These are phyloP conservation scores for Chydorus sphaericus DNA, from an alignment of 2,888 invertebrate species.

Conservation along the genomic window DNA sequence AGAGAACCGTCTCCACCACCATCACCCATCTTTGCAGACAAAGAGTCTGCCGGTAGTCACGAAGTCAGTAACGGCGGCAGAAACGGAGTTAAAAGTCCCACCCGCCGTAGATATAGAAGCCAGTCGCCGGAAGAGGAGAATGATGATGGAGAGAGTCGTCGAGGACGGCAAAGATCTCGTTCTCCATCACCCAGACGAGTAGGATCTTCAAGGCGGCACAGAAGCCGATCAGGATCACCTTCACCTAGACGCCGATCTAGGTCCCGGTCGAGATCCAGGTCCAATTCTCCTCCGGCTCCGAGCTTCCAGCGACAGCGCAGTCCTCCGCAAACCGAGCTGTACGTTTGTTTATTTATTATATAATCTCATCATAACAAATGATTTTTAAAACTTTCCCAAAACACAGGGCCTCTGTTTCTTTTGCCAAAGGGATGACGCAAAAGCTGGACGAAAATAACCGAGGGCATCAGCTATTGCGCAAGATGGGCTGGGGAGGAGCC, in stretches of 20 bases:
- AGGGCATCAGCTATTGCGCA: slow-evolving; percentile 89
- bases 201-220: slow-evolving; percentile 16
- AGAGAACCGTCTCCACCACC: slow-evolving; percentile 55
- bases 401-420: neutral
- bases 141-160: slow-evolving; percentile 32
- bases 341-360: neutral
- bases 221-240: slow-evolving; percentile 29
- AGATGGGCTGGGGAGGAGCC: slow-evolving; percentile 96
- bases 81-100: neutral
- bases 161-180: slow-evolving; percentile 31
- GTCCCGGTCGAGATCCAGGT: slow-evolving; percentile 28
- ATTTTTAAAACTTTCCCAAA: neutral
- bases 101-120: neutral
- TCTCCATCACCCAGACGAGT: slow-evolving; percentile 26
- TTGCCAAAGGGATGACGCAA: slow-evolving; percentile 6
- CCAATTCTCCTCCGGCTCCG: slow-evolving; percentile 16
- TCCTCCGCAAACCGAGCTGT: slow-evolving; percentile 49
- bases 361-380: neutral
- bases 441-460: slow-evolving; percentile 67
- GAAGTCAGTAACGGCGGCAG: neutral
- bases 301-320: slow-evolving; percentile 29
- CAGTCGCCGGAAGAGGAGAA: slow-evolving; percentile 24
- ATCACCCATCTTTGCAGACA: slow-evolving; percentile 49
- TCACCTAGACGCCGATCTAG: slow-evolving; percentile 27
- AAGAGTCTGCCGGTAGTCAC: slow-evolving; percentile 32